Base-by-base conservation (phyloP, 1,140 invertebrate species). In the Drosophila malerkotliana region DNA sequence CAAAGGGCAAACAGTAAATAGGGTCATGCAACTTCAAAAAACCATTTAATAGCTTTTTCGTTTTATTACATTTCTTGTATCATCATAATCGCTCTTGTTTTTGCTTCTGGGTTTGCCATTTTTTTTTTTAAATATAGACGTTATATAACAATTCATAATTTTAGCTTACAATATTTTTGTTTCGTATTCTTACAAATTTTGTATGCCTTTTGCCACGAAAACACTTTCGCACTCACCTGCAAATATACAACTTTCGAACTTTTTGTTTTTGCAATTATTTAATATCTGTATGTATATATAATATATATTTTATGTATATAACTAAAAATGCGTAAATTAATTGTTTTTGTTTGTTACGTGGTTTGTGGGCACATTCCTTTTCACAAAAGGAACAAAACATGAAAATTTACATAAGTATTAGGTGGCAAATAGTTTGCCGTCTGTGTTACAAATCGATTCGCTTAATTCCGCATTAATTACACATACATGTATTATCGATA, bases 121-220 rank as follows among this genome's bases (percentile, higher is more conserved):
- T 28, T 26, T 88, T 72, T 87, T 72, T 71, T 79, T 69, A 83
- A 77, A 73, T 87, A 81, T 88, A 69, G 63, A 71, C 52, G 81
- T 75, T 85, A 72, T 87, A 87, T 88, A 88, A 88, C 83, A 88
- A 89, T 88, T 88, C 83, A 88, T 88, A 88, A 84, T 83, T 88
- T 88, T 88, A 88, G 68, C 83, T 89, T 88, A 88, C 55, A 79
- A 57, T 89, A 88, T 80, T 84, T 69, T 78, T 62, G 64, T 68
- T 72, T 56, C 44, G 62, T 77, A 87, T 64, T 73, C 77, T 77
- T 85, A 85, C 81, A 85, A 67, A 77, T 53, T 76, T 41, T 57
- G 76, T 78, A 56, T 67, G 72, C 72, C 49, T 59, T 57, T 74
- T 58, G 53, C 53, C 39, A 66, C 63, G 79, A 85, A 82, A 74